Base-by-base conservation (phyloP, 2,888 invertebrate species). In the Volucella zonaria region DNA sequence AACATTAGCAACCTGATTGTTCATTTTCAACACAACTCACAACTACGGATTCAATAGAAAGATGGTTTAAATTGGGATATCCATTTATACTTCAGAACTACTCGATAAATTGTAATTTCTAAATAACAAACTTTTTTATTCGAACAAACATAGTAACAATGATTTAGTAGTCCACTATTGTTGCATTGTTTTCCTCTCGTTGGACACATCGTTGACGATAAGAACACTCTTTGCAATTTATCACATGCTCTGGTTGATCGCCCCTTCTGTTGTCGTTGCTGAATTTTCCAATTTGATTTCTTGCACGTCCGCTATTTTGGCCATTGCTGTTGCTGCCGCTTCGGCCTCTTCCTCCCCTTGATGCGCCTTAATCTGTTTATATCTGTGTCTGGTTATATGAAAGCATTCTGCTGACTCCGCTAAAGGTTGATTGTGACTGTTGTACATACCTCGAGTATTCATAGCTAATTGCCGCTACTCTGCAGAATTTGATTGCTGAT, bases 171-270 rank as follows among this genome's bases (percentile, higher is more conserved):
- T 11, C 58, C 42, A 43, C 58, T 43, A 10, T 15, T 15, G 15
- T 59, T 59, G 42, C 58, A 59, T 18, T 14, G 58, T 14, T 40
- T 59, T 59, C 42, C 15, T 15, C 15, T 59, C 2, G 58, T 42
- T 42, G 58, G 58, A 18, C 58, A 43, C 15, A 59, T 59, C 15
- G 9, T 59, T 59, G 58, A 15, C 15, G 40, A 59, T 59, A 15
- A 42, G 42, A 59, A 42, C 42, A 59, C 42, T 18, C 43, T 8
- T 15, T 59, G 58, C 18, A 59, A 42, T 58, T 40, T 58, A 15
- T 15, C 15, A 58, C 6, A 14, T 40, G 1, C 14, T 58, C 40
- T 6, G 40, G 40, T 42, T 58, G 42, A 38, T 40, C 58, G 4
- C 15, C 3, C 10, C 14, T 40, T 58, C 42, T 40, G n/a, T n/a